A percentile compares a stretch with the other conserved stretches of the same genome.
phyloP scores from a whole-genome alignment of 2,797 vertebrate genomes.

The Chelonia mydas region DNA sequence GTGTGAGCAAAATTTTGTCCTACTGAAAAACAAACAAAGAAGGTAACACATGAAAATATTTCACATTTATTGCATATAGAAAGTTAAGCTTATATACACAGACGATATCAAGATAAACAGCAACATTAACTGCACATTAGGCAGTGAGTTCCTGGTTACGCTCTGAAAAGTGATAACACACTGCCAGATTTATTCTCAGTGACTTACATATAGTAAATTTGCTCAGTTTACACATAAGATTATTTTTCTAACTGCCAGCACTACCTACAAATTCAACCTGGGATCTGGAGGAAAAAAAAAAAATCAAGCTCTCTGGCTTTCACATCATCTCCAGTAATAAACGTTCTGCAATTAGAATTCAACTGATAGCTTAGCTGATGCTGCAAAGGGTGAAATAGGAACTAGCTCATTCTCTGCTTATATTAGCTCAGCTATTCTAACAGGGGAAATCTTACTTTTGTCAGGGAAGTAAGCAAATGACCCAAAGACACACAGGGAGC shows the following conservation, averaged over 20 bases:
- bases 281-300: no score
- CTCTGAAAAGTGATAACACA: rapidly evolving
- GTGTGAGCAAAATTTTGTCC: not conserved
- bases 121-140: not conserved
- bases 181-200: not conserved
- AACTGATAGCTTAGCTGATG: not conserved
- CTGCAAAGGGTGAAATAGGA: not conserved
- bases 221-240: not conserved
- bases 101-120: not conserved
- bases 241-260: not conserved
- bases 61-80: not conserved
- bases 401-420: not conserved
- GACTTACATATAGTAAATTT: rapidly evolving
- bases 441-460: not conserved
- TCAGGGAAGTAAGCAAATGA: not conserved
- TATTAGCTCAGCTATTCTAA: not conserved
- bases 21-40: rapidly evolving
- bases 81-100: not conserved
- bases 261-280: not conserved
- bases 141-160: not conserved
- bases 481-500: not conserved
- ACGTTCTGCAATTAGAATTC: rapidly evolving
- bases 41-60: not conserved
- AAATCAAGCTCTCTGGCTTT: not conserved
- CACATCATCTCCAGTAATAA: not conserved